These are phyloP conservation scores for Mormyrops attenuatus DNA, from an alignment of 2,797 vertebrate species.

Conservation along the genomic window DNA sequence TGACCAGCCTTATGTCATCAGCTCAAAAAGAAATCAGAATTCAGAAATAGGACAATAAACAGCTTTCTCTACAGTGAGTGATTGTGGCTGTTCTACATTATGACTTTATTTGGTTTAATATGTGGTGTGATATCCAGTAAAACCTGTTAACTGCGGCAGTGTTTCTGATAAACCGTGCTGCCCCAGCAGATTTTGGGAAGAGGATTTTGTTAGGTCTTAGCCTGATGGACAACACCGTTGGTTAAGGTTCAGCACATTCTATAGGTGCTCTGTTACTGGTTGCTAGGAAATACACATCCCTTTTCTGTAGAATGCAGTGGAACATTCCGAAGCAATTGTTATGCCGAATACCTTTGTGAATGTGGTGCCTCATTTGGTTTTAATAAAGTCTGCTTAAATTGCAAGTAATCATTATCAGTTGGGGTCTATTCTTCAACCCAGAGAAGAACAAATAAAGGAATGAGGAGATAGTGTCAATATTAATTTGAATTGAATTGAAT, in stretches of 20 bases:
- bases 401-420: conserved; percentile 35
- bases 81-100: conserved; percentile 51
- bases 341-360: conserved; percentile 44
- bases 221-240: conserved; percentile 55
- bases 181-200: conserved; percentile 39
- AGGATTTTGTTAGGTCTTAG: conserved; percentile 41
- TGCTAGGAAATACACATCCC: conserved; percentile 66
- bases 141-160: conserved; percentile 49
- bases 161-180: conserved; percentile 52
- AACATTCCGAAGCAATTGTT: conserved; percentile 51
- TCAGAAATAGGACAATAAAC: neutral
- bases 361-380: conserved; percentile 57
- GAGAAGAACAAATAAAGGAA: neutral
- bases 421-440: conserved; percentile 27
- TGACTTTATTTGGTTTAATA: conserved; percentile 54
- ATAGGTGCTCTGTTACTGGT: conserved; percentile 49
- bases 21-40: conserved; percentile 43
- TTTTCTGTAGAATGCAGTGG: conserved; percentile 62
- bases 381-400: conserved; percentile 60
- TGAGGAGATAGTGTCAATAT: neutral
- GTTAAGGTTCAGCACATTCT: conserved; percentile 62
- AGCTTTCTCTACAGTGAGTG: neutral
- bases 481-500: neutral
- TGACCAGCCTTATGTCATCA: neutral
- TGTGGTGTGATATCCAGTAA: conserved; percentile 55